Percentiles rank a stretch among this genome's conserved stretches.
Evolutionary conservation across 2,797 vertebrate species (phyloP).

Genomic region (Triplophysa yarkandensis): DNA sequence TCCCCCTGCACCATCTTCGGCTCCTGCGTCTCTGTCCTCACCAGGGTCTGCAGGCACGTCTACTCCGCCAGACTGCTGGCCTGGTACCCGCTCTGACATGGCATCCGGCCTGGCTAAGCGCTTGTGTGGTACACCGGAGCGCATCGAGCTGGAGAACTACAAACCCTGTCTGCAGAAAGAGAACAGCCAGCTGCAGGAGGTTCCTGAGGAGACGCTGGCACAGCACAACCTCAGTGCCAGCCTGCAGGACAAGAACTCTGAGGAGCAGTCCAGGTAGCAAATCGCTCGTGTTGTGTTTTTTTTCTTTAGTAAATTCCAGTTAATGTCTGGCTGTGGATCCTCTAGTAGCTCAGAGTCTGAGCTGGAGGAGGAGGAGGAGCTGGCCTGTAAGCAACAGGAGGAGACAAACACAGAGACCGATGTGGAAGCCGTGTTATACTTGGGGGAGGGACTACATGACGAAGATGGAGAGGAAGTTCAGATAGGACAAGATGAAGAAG

Average conservation of each 20-base stretch:
- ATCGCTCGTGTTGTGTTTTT: not conserved
- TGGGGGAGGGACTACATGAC: constrained; percentile 55
- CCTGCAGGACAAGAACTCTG: constrained; percentile 67
- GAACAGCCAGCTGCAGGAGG: constrained; percentile 75
- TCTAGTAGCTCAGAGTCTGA: constrained; percentile 84
- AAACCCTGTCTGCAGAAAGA: constrained; percentile 70
- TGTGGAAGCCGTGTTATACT: constrained; percentile 60
- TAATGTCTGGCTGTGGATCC: not conserved
- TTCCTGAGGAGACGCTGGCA: constrained; percentile 86
- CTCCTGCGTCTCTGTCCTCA: constrained; percentile 26
- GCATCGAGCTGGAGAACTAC: constrained; percentile 90
- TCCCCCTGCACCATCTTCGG: constrained; percentile 38
- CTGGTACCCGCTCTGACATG: constrained; percentile 63
- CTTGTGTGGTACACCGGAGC: constrained; percentile 81
- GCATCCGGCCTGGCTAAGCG: constrained; percentile 79
- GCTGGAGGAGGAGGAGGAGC: constrained; percentile 76
- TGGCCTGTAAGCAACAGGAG: constrained; percentile 79
- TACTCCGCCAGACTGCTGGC: constrained; percentile 75
- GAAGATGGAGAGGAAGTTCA: constrained; percentile 60
- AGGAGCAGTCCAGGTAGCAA: constrained; percentile 54
- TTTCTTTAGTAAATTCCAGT: not conserved
- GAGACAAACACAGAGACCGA: constrained; percentile 73
- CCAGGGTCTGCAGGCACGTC: constrained; percentile 67
- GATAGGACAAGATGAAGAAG: constrained; percentile 58
- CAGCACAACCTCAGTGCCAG: constrained; percentile 85